Base-by-base conservation (phyloP, 2,797 vertebrate species). In the Melanotaenia boesemani region DNA sequence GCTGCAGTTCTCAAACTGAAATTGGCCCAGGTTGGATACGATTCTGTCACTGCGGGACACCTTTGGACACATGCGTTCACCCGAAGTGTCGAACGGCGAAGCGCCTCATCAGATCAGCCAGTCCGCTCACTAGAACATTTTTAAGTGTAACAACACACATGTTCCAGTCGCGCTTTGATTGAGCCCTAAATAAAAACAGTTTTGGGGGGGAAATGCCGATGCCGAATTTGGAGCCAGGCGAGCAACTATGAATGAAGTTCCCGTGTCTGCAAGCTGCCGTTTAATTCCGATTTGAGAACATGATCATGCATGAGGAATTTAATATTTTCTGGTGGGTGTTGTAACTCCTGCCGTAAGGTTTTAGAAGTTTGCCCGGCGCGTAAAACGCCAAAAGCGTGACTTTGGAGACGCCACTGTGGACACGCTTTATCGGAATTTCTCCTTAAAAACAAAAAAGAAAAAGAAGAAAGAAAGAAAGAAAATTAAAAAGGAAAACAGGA, bases 221-320 rank as follows among this genome's bases (percentile, higher is more conserved):
- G 44, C 36, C 48, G 54, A 72, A 59, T 37, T 2, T 20, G 6
- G 50, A 73, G 52, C 46, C n/a, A 54, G 3, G 4, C 34, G 37
- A 24, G 5, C 13, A 67, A 60, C 54, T 69, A 59, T 81, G 79
- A 84, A 86, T 79, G 75, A 80, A 86, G 75, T 82, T 61, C 28
- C 7, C 9, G 4, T 5, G 13, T 16, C 54, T 4, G 39, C 11
- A 37, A 58, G 30, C 30, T 56, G 60, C 26, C 18, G 1, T 22
- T 24, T 52, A 18, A 63, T 5, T 32, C 18, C 10, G 4, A 26
- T 41, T 44, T 5, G 1, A 1, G 3, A 6, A 63, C 56, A 68
- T 11, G 16, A 1, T n/a, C 3, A 15, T 2, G 39, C 20, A 30
- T 12, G 9, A 2, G 18, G 32, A 41, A 4, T 0, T 22, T 26